Percentiles rank a stretch among this genome's conserved stretches.
These are phyloP conservation scores for Fragum sueziense DNA, from an alignment of 2,888 invertebrate genomes.

Conservation along the genomic window DNA sequence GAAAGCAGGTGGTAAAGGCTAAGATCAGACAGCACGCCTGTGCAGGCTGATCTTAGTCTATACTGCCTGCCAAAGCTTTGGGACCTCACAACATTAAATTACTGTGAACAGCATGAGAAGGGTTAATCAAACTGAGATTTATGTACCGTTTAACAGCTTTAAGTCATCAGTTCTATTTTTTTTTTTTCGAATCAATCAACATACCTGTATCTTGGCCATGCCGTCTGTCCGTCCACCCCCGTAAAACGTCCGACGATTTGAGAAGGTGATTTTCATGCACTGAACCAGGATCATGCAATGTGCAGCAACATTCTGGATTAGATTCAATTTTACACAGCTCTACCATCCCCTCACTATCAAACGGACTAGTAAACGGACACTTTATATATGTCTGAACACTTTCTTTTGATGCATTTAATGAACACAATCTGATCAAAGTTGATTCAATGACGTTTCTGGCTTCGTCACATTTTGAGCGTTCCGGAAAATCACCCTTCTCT, in stretches of 20 bases:
- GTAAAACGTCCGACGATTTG: not conserved
- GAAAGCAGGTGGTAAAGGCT: too few relatives aligned
- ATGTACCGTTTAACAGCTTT: too few relatives aligned
- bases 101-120: too few relatives aligned
- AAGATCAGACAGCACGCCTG: too few relatives aligned
- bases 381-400: constrained; percentile 5
- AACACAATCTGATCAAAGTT: not conserved
- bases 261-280: not conserved
- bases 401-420: not conserved
- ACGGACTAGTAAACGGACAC: not conserved
- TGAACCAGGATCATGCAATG: not conserved
- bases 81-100: too few relatives aligned
- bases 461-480: not conserved
- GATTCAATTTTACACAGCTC: not conserved
- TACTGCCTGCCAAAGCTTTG: too few relatives aligned
- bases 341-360: not conserved
- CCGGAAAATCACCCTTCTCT: not conserved
- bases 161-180: too few relatives aligned
- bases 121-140: too few relatives aligned
- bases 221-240: not conserved
- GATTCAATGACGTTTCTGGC: not conserved
- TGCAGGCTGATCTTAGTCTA: too few relatives aligned
- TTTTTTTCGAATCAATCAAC: too few relatives aligned
- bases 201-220: not conserved
- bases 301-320: not conserved